A percentile compares a stretch with the other conserved stretches of the same genome.
These are phyloP conservation scores for Brachypodius melanocephalos DNA, from an alignment of 2,113 vertebrate species.

Conservation along the genomic window DNA sequence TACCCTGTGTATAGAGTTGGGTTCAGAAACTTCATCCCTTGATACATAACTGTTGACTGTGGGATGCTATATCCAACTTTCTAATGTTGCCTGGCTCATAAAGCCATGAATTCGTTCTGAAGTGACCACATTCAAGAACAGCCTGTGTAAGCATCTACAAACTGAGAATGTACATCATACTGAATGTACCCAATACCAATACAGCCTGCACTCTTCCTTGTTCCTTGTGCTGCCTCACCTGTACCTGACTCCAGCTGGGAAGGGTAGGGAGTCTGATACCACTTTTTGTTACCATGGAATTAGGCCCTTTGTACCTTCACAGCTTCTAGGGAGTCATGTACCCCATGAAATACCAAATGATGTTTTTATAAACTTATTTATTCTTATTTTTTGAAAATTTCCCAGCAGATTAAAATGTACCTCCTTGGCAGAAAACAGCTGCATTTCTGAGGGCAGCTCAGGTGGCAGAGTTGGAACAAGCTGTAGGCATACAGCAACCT, in stretches of 20 bases:
- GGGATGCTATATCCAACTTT: neutral
- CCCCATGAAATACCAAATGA: neutral
- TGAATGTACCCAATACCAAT: too few species aligned
- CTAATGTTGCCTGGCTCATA: neutral
- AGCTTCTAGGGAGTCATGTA: neutral
- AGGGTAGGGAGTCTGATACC: neutral
- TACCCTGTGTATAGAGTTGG: neutral
- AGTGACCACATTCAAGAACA: neutral
- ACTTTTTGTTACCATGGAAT: neutral
- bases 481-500: neutral
- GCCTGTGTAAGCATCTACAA: neutral
- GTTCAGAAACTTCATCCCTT: neutral
- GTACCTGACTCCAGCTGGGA: neutral
- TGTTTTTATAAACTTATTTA: neutral
- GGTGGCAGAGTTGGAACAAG: neutral
- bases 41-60: accelerated
- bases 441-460: neutral
- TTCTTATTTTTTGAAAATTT: neutral
- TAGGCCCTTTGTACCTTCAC: neutral
- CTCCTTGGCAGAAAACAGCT: neutral
- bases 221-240: neutral
- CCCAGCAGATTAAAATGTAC: neutral
- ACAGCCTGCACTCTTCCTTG: too few species aligned
- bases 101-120: neutral
- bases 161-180: neutral